These are phyloP conservation scores for Hippasteria phrygiana DNA, from an alignment of 53 echinoderm and acorn worm species.

Conservation along the genomic window DNA sequence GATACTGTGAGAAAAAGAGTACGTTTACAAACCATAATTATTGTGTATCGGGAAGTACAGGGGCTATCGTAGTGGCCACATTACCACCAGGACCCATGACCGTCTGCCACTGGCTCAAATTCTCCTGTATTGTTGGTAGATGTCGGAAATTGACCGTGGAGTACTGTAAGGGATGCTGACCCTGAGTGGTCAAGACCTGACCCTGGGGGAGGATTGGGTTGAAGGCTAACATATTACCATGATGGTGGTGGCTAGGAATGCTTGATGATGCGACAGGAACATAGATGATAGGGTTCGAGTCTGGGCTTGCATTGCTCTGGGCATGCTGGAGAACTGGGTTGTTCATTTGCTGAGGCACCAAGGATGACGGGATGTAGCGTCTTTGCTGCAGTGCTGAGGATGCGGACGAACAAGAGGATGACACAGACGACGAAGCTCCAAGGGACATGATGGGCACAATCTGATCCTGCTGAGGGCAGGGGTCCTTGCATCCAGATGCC, in stretches of 20 bases:
- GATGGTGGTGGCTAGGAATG: constrained; percentile 4
- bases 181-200: constrained; percentile 7
- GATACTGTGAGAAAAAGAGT: background rate
- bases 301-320: constrained; percentile 8
- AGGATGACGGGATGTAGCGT: background rate
- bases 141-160: constrained; percentile 47
- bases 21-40: background rate
- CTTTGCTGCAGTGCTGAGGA: background rate
- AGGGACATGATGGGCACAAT: constrained; percentile 5
- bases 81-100: constrained; percentile 31
- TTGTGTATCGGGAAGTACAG: constrained; percentile 13
- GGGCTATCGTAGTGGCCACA: constrained; percentile 33
- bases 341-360: background rate
- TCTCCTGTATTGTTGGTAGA: constrained; percentile 72
- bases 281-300: background rate
- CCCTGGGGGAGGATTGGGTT: background rate
- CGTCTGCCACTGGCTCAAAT: constrained; percentile 55
- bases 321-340: background rate
- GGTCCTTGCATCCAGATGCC: too few species aligned
- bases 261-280: background rate
- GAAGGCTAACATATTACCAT: background rate
- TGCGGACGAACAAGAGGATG: background rate
- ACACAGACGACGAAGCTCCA: background rate
- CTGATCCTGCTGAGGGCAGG: background rate
- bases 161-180: constrained; percentile 56